phyloP scores from a whole-genome alignment of 2,113 vertebrate genomes.

The Ailurus styani region DNA sequence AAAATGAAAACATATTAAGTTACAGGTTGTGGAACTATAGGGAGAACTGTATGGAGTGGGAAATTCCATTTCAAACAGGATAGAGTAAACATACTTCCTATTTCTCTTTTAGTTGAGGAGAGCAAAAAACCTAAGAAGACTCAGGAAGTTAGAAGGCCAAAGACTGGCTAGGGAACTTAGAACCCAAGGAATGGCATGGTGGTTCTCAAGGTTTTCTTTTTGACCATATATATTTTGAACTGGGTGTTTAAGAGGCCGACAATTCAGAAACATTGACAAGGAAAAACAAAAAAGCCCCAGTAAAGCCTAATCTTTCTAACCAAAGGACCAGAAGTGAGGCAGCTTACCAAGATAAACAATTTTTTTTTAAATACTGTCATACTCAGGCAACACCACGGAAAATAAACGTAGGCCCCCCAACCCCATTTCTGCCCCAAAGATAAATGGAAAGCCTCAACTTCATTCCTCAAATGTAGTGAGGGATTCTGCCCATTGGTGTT shows the following conservation, averaged over 20 bases:
- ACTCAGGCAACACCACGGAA: neutral
- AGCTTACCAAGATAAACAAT: neutral
- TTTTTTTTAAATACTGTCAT: neutral
- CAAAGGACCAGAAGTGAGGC: neutral
- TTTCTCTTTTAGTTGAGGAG: neutral
- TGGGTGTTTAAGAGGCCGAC: neutral
- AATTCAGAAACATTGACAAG: neutral
- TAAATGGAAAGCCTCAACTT: neutral
- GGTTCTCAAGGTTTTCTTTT: neutral
- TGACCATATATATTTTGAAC: neutral
- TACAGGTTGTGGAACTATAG: neutral
- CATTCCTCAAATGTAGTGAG: neutral
- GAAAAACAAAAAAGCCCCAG: neutral
- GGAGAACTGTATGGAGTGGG: neutral
- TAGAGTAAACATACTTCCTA: neutral
- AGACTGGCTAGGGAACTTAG: neutral
- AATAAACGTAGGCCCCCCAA: neutral
- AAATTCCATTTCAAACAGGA: neutral
- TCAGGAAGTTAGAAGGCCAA: neutral
- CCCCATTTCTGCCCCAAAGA: neutral
- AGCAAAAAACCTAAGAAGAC: neutral
- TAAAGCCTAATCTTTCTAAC: neutral
- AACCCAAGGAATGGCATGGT: neutral
- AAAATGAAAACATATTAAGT: neutral
- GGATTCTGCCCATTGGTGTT: neutral